Percentiles rank a stretch among this genome's conserved stretches.
Evolutionary conservation across 2,888 invertebrate genomes (phyloP).

Genomic region (Heliothis peltigera): DNA sequence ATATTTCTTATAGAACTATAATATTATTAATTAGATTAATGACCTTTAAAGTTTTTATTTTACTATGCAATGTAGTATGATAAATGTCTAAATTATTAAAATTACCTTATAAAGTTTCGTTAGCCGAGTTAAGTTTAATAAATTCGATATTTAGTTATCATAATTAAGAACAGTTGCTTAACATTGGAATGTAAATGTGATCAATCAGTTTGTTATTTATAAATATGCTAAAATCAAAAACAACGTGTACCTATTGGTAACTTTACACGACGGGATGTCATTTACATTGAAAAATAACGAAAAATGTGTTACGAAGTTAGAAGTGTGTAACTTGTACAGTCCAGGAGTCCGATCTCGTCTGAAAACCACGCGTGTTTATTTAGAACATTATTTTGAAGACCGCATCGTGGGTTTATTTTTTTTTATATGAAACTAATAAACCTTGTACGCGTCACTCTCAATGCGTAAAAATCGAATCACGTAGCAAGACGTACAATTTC

Average conservation of each 20-base stretch:
- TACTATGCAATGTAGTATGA: background rate
- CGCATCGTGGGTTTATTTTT: slow-evolving; percentile 45
- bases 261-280: slow-evolving; percentile 33
- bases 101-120: slow-evolving; percentile 11
- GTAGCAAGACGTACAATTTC: slow-evolving; percentile 61
- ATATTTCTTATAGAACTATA: background rate
- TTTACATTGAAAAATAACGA: slow-evolving; percentile 46
- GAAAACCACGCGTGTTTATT: slow-evolving; percentile 44
- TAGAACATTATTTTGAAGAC: slow-evolving; percentile 47
- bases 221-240: slow-evolving; percentile 43
- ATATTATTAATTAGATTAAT: background rate
- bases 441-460: slow-evolving; percentile 48
- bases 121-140: slow-evolving; percentile 18
- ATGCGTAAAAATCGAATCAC: slow-evolving; percentile 67
- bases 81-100: slow-evolving; percentile 1
- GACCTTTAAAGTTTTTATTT: background rate
- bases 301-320: slow-evolving; percentile 41
- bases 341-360: slow-evolving; percentile 37
- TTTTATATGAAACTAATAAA: slow-evolving; percentile 54
- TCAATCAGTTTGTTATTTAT: slow-evolving; percentile 27
- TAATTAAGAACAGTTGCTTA: slow-evolving; percentile 29
- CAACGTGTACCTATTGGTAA: slow-evolving; percentile 11
- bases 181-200: slow-evolving; percentile 30
- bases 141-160: slow-evolving; percentile 19
- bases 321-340: no score